A percentile compares a stretch with the other conserved stretches of the same genome.
Evolutionary conservation across 2,797 vertebrate genomes (phyloP).

Genomic region (Epinephelus coioides): DNA sequence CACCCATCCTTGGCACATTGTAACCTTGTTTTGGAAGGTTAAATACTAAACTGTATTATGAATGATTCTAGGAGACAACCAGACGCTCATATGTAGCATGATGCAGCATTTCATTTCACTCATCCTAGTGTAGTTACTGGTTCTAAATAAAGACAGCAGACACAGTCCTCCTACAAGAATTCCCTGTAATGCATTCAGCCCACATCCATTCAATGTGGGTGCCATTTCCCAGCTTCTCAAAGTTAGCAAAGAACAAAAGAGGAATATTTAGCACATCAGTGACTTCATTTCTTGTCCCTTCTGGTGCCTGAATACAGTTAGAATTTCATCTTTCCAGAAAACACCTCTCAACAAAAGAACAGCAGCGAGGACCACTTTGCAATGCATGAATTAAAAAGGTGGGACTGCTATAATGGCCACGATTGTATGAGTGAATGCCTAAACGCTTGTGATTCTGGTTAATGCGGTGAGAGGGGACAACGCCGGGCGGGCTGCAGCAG

Average conservation of each 20-base stretch:
- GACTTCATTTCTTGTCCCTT: constrained; percentile 14
- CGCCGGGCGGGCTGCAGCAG: constrained; percentile 39
- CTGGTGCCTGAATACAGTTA: constrained; percentile 9
- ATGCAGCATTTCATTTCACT: constrained; percentile 13
- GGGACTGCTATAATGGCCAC: constrained; percentile 26
- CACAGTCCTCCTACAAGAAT: not conserved
- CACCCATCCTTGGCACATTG: too few species aligned
- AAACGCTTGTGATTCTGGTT: constrained; percentile 59
- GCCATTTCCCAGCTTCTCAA: constrained; percentile 9
- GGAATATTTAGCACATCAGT: constrained; percentile 40
- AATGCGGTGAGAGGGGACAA: constrained; percentile 47
- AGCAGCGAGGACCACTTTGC: constrained; percentile 22
- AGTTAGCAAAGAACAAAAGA: constrained; percentile 32
- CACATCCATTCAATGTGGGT: constrained; percentile 11
- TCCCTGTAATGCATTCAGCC: constrained; percentile 12
- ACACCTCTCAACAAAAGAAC: constrained; percentile 16
- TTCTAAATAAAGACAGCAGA: constrained; percentile 15
- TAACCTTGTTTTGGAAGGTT: not conserved
- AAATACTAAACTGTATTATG: not conserved
- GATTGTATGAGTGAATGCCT: constrained; percentile 40
- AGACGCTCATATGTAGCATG: not conserved
- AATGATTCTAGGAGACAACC: not conserved
- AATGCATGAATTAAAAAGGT: constrained; percentile 43
- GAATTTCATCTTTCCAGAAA: constrained; percentile 26
- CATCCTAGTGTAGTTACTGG: not conserved